A percentile compares a stretch with the other conserved stretches of the same genome.
These are phyloP conservation scores for Galendromus occidentalis DNA, from an alignment of 1,140 invertebrate species.

Conservation along the genomic window DNA sequence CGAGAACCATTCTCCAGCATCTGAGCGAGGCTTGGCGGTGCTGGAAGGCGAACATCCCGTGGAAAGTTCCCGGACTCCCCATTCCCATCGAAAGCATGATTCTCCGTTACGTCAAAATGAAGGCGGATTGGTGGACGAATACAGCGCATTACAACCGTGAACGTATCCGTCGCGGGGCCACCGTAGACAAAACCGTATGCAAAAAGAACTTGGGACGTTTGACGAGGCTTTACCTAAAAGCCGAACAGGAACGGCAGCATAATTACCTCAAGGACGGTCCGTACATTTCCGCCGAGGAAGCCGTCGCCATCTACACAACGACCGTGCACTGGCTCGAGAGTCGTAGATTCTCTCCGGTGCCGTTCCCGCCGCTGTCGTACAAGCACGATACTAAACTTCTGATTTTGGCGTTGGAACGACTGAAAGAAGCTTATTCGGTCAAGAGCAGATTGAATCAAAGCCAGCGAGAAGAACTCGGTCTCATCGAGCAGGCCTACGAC, in stretches of 20 bases:
- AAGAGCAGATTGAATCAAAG: slow-evolving; percentile 96
- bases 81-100: slow-evolving; percentile 99
- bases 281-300: slow-evolving; percentile 97
- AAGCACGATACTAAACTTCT: slow-evolving; percentile 98
- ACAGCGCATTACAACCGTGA: slow-evolving; percentile 99
- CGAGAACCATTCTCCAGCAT: slow-evolving; percentile 93
- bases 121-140: slow-evolving; percentile 99
- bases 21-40: slow-evolving; percentile 97
- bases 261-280: slow-evolving; percentile 99
- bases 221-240: slow-evolving; percentile 88
- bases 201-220: slow-evolving; percentile 96
- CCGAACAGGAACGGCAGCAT: slow-evolving; percentile 96
- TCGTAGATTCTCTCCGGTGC: slow-evolving; percentile 89
- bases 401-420: slow-evolving; percentile 81
- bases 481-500: slow-evolving; percentile 99
- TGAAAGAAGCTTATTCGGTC: slow-evolving; percentile 98
- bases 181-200: slow-evolving; percentile 97
- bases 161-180: slow-evolving; percentile 71
- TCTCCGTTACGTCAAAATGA: slow-evolving; percentile 96
- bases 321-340: slow-evolving; percentile 99
- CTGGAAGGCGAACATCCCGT: slow-evolving; percentile 99
- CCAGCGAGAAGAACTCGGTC: slow-evolving; percentile 88
- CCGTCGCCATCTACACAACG: slow-evolving; percentile 97
- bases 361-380: slow-evolving; percentile 94
- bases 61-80: slow-evolving; percentile 94